Evolutionary conservation across 1,140 invertebrate genomes (phyloP).

Genomic region (Aethina tumida): DNA sequence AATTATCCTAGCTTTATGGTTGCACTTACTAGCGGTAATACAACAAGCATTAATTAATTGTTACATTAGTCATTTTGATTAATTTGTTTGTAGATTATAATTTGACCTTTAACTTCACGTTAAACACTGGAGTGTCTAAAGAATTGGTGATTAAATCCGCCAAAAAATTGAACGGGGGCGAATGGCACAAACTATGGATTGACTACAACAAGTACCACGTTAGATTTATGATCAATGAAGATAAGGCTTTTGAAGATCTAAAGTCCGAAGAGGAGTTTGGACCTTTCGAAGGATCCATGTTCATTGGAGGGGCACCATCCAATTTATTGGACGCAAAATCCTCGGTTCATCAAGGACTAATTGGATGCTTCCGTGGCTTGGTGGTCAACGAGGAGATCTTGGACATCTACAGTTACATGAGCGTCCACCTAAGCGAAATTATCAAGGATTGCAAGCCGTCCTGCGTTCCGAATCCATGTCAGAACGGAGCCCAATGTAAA

Average conservation of each 20-base stretch:
- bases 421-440: slow-evolving; percentile 80
- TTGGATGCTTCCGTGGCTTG: slow-evolving; percentile 85
- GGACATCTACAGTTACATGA: slow-evolving; percentile 88
- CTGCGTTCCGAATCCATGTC: slow-evolving; percentile 86
- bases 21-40: slow-evolving; percentile 64
- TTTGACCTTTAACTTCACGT: slow-evolving; percentile 81
- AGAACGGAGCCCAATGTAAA: slow-evolving; percentile 81
- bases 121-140: slow-evolving; percentile 70
- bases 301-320: slow-evolving; percentile 80
- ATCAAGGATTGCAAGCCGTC: slow-evolving; percentile 88
- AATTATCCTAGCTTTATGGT: slow-evolving; percentile 87
- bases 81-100: slow-evolving; percentile 54
- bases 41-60: slow-evolving; percentile 2
- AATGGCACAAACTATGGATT: slow-evolving; percentile 94
- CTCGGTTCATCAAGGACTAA: slow-evolving; percentile 75
- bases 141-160: slow-evolving; percentile 72
- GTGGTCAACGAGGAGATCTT: slow-evolving; percentile 85
- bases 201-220: slow-evolving; percentile 90
- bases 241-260: slow-evolving; percentile 78
- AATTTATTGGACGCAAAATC: slow-evolving; percentile 65
- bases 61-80: slow-evolving; percentile 6
- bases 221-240: slow-evolving; percentile 84
- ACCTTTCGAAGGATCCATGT: slow-evolving; percentile 86
- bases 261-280: slow-evolving; percentile 79
- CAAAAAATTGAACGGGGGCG: slow-evolving; percentile 74